Evolutionary conservation across 1,140 invertebrate species (phyloP).

Genomic region (Pseudobourletiella spinata): DNA sequence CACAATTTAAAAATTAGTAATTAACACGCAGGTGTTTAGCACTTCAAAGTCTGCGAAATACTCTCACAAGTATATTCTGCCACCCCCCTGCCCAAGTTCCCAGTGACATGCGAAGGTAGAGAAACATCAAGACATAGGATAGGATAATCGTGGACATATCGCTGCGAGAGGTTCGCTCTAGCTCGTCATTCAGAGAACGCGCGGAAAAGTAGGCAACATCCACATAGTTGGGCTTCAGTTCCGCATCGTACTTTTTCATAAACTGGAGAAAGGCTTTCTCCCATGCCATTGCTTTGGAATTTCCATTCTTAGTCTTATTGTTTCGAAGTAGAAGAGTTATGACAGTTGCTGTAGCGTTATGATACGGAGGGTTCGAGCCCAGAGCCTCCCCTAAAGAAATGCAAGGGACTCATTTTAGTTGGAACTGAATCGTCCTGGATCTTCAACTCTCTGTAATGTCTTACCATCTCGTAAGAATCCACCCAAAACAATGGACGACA

Average conservation of each 20-base stretch:
- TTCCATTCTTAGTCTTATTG: slow-evolving; percentile 60
- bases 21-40: slow-evolving; percentile 67
- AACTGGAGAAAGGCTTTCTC: slow-evolving; percentile 79
- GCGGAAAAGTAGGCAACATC: slow-evolving; percentile 84
- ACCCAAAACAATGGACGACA: slow-evolving; percentile 82
- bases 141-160: slow-evolving; percentile 86
- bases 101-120: slow-evolving; percentile 86
- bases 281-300: slow-evolving; percentile 73
- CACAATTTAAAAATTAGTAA: slow-evolving; percentile 46
- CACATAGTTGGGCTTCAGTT: slow-evolving; percentile 61
- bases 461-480: slow-evolving; percentile 62
- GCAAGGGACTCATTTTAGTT: slow-evolving; percentile 60
- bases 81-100: slow-evolving; percentile 66
- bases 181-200: slow-evolving; percentile 89
- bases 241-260: slow-evolving; percentile 69
- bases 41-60: slow-evolving; percentile 86
- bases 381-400: slow-evolving; percentile 47
- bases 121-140: slow-evolving; percentile 96
- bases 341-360: slow-evolving; percentile 43
- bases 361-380: slow-evolving; percentile 44
- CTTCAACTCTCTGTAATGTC: slow-evolving; percentile 48
- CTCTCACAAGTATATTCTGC: slow-evolving; percentile 58
- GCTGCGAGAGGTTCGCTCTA: slow-evolving; percentile 78
- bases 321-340: slow-evolving; percentile 91
- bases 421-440: slow-evolving; percentile 66